Conservation (phyloP, 2,888 invertebrate species). For the Pristionchus mayeri region DNA sequence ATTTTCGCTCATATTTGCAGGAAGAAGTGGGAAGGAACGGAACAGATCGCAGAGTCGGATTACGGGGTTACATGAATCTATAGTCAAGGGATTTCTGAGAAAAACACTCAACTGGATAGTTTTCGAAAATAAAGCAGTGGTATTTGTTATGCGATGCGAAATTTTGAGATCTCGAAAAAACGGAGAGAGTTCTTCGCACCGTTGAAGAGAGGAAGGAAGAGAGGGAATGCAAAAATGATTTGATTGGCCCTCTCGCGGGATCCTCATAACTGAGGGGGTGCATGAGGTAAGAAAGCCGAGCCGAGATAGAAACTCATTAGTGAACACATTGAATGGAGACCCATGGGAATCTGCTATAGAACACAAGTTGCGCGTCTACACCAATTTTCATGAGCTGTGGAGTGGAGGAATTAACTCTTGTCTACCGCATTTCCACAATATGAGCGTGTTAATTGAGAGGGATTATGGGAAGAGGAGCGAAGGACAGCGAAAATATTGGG, state of each 20-base stretch:
- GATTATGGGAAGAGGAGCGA: background rate
- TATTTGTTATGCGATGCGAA: background rate
- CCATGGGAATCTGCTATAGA: background rate
- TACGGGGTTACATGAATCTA: background rate
- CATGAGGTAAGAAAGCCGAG: background rate
- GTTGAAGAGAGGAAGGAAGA: background rate
- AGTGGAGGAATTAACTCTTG: background rate
- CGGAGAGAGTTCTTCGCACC: background rate
- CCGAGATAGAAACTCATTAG: slow-evolving; percentile 17
- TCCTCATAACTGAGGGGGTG: background rate
- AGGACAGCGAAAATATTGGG: too few species aligned
- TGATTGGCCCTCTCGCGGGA: background rate
- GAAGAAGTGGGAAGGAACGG: background rate
- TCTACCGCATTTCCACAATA: background rate
- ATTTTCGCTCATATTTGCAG: slow-evolving; percentile 22
- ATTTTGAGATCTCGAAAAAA: background rate
- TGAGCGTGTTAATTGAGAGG: background rate
- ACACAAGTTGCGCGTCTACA: background rate
- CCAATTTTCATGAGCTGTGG: background rate
- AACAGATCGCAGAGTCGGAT: slow-evolving; percentile 2
- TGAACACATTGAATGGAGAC: background rate
- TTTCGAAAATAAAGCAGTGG: background rate
- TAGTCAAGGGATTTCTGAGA: too few species aligned
- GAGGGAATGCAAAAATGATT: background rate
- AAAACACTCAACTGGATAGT: slow-evolving; percentile 4